These are phyloP conservation scores for Pipistrellus pygmaeus DNA, from an alignment of 2,797 vertebrate genomes.

Conservation along the genomic window DNA sequence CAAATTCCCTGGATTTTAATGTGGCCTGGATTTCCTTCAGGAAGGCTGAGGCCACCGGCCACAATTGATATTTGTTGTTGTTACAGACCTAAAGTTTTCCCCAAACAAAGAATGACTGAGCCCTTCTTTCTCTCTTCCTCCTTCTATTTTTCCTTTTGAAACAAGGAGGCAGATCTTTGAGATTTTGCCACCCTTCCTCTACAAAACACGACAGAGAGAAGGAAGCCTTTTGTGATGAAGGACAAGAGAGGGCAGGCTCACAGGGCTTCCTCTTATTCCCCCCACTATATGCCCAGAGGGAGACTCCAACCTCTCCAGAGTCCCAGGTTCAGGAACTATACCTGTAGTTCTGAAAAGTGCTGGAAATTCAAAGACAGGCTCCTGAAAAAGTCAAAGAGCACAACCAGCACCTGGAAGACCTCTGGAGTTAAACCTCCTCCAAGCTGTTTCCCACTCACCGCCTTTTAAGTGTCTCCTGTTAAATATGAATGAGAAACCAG, in stretches of 20 bases:
- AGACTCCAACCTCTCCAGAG: neutral
- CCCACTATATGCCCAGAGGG: neutral
- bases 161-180: neutral
- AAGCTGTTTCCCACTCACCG: fast-evolving
- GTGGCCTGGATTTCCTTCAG: constrained; percentile 11
- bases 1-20: constrained; percentile 60
- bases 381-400: neutral
- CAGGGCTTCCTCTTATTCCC: neutral
- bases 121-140: neutral
- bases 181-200: neutral
- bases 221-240: neutral
- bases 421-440: neutral
- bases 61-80: constrained; percentile 66
- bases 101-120: constrained; percentile 56
- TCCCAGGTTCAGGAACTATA: neutral
- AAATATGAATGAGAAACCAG: constrained; percentile 21
- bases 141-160: constrained; percentile 32
- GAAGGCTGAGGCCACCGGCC: constrained; percentile 53
- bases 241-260: neutral
- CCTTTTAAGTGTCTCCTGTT: neutral
- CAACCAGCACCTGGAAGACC: fast-evolving
- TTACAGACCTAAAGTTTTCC: constrained; percentile 60
- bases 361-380: neutral
- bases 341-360: neutral
- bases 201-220: neutral